A percentile compares a stretch with the other conserved stretches of the same genome.
Conservation (phyloP, 1,140 invertebrate species). For the Tetragonula clypearis region DNA sequence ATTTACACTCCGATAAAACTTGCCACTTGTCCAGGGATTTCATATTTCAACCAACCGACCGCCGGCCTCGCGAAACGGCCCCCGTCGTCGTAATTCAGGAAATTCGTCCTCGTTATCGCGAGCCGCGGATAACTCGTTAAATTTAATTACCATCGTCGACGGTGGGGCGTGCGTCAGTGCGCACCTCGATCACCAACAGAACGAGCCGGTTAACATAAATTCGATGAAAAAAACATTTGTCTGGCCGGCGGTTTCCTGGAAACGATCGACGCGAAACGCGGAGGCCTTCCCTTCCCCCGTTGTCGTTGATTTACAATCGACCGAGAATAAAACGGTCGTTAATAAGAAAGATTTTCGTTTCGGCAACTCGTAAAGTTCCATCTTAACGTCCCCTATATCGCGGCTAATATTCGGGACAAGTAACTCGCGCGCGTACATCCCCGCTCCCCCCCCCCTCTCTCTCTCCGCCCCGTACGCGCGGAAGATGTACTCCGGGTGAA, state of each 20-base stretch:
- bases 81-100: conserved; percentile 32
- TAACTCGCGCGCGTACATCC: conserved; percentile 31
- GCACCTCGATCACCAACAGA: conserved; percentile 36
- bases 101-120: conserved; percentile 46
- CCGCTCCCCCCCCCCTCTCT: not conserved
- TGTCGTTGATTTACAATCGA: conserved; percentile 39
- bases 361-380: conserved; percentile 54
- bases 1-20: conserved; percentile 48
- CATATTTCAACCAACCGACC: not conserved
- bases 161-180: not conserved
- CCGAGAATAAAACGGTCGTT: conserved; percentile 53
- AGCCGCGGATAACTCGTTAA: conserved; percentile 40
- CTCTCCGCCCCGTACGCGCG: conserved; percentile 16
- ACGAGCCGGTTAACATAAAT: conserved; percentile 29
- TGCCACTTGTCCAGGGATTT: conserved; percentile 23
- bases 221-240: conserved; percentile 25
- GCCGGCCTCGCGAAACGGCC: not conserved
- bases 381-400: conserved; percentile 60
- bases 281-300: too few species aligned
- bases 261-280: conserved; percentile 10
- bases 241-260: conserved; percentile 32
- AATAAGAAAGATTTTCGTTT: conserved; percentile 55
- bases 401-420: conserved; percentile 49
- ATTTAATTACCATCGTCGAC: conserved; percentile 39
- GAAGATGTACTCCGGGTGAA: conserved; percentile 47